Percentiles rank a stretch among this genome's conserved stretches.
Evolutionary conservation across 1,140 invertebrate species (phyloP).

Genomic region (Rhyzopertha dominica): DNA sequence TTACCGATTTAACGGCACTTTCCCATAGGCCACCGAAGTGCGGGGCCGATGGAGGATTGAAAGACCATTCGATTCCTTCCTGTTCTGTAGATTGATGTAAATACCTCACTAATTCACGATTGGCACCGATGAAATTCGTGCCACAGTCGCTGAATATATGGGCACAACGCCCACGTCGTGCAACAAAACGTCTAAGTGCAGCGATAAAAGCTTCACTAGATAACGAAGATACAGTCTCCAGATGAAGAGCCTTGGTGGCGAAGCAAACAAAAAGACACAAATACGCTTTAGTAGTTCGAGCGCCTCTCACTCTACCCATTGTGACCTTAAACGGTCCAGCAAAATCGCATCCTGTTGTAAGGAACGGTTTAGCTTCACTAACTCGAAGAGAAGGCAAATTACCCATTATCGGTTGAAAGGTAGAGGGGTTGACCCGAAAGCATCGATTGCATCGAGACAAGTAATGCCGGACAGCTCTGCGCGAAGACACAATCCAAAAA

Average conservation of each 20-base stretch:
- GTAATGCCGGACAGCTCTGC: not conserved
- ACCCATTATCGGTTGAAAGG: constrained; percentile 16
- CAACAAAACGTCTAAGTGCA: constrained; percentile 27
- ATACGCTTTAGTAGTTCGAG: too few relatives aligned
- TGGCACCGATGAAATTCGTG: constrained; percentile 40
- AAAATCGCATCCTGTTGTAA: too few relatives aligned
- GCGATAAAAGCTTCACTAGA: constrained; percentile 26
- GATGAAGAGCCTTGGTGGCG: too few relatives aligned
- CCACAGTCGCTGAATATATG: constrained; percentile 35
- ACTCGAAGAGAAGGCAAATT: constrained; percentile 27
- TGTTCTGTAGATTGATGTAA: not conserved
- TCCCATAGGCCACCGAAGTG: constrained; percentile 39
- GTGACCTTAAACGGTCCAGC: too few relatives aligned
- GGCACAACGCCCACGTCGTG: constrained; percentile 22
- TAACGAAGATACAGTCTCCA: too few relatives aligned
- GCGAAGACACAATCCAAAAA: constrained; percentile 10
- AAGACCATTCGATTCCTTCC: constrained; percentile 6
- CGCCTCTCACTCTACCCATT: too few relatives aligned
- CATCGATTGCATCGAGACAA: constrained; percentile 10
- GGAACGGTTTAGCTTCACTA: constrained; percentile 29
- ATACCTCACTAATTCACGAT: constrained; percentile 16
- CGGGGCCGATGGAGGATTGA: constrained; percentile 25
- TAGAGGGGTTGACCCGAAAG: constrained; percentile 6
- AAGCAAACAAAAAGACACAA: too few relatives aligned
- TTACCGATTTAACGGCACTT: constrained; percentile 33